These are phyloP conservation scores for Paramisgurnus dabryanus DNA, from an alignment of 2,113 vertebrate species.

Conservation along the genomic window DNA sequence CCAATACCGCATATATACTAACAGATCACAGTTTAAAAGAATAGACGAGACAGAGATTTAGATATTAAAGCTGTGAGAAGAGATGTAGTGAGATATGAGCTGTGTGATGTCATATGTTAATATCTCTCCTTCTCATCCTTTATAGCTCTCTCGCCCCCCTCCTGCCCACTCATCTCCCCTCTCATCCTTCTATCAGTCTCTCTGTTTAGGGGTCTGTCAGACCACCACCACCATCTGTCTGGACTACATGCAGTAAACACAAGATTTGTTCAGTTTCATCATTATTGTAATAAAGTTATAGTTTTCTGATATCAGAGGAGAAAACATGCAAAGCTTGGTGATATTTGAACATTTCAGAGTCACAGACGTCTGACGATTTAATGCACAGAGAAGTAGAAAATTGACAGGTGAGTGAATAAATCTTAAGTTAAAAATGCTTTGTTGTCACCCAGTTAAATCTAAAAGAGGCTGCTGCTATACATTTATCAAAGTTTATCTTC, in stretches of 20 bases:
- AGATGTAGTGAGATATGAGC: background rate
- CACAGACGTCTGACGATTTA: background rate
- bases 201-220: background rate
- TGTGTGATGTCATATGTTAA: constrained; percentile 59
- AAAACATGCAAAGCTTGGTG: no score
- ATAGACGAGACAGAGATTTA: constrained; percentile 1
- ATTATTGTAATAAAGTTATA: background rate
- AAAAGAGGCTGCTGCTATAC: no score
- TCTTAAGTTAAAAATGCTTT: no score
- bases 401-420: constrained; percentile 35
- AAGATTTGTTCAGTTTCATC: background rate
- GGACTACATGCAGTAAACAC: background rate
- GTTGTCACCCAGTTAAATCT: no score
- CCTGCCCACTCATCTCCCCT: constrained; percentile 27
- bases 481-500: no score
- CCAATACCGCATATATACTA: background rate
- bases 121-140: constrained; percentile 24
- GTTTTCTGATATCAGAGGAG: no score
- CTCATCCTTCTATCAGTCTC: constrained; percentile 24
- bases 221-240: background rate
- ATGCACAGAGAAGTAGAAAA: background rate
- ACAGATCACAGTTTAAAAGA: background rate
- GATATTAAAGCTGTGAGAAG: background rate
- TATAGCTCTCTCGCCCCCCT: background rate
- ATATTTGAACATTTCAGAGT: no score